A percentile compares a stretch with the other conserved stretches of the same genome.
These are phyloP conservation scores for Hormaphis cornu DNA, from an alignment of 1,140 invertebrate genomes.

Conservation along the genomic window DNA sequence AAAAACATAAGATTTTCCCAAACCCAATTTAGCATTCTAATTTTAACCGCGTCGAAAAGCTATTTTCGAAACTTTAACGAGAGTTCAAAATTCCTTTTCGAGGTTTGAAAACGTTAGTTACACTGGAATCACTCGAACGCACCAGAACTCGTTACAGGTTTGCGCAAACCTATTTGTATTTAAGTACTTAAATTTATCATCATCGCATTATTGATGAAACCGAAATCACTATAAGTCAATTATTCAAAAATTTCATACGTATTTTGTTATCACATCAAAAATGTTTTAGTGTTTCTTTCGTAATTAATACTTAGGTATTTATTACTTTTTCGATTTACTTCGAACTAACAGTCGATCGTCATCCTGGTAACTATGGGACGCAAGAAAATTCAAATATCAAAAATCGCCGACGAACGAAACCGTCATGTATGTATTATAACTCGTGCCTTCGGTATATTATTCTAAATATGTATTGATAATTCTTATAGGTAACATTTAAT, in stretches of 20 bases:
- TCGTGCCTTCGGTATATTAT: neutral
- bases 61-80: no score
- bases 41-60: neutral
- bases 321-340: neutral
- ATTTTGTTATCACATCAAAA: no score
- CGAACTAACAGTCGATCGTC: neutral
- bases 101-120: no score
- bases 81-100: no score
- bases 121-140: no score
- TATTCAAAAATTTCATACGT: no score
- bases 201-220: no score
- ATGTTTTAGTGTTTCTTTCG: neutral
- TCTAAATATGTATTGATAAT: neutral
- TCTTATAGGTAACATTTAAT: constrained; percentile 93
- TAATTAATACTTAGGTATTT: neutral
- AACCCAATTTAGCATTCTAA: constrained; percentile 2
- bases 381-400: constrained; percentile 99
- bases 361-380: constrained; percentile 77
- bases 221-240: no score
- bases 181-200: no score
- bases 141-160: no score
- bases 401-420: constrained; percentile 98
- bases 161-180: no score
- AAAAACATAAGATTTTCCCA: neutral
- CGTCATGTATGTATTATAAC: constrained; percentile 66